A percentile compares a stretch with the other conserved stretches of the same genome.
Evolutionary conservation across 2,888 invertebrate genomes (phyloP).

Genomic region (Drosophila histrio): DNA sequence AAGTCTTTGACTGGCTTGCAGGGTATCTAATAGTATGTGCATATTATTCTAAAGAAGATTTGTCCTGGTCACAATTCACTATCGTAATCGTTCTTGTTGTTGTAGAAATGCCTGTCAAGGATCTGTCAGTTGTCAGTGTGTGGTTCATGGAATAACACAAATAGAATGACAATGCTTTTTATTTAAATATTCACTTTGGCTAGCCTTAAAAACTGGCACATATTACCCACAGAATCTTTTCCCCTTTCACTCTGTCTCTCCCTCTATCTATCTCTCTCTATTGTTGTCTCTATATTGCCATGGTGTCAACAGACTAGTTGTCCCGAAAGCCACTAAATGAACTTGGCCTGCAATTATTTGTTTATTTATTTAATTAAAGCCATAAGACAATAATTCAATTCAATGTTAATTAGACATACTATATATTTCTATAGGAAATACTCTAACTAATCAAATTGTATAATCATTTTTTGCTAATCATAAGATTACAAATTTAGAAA

Average conservation of each 20-base stretch:
- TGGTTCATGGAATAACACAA: slow-evolving; percentile 39
- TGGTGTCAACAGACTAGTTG: background rate
- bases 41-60: slow-evolving; percentile 14
- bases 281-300: background rate
- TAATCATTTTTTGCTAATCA: no score
- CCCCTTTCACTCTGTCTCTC: background rate
- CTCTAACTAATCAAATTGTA: no score
- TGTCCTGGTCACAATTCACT: slow-evolving; percentile 38
- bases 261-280: background rate
- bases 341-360: background rate
- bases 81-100: background rate
- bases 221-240: background rate
- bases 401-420: no score
- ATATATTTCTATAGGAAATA: background rate
- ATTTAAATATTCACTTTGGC: slow-evolving; percentile 28
- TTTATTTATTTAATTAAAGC: background rate
- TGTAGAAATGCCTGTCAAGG: slow-evolving; percentile 9
- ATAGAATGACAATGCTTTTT: slow-evolving; percentile 45
- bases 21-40: background rate
- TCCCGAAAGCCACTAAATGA: background rate
- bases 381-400: background rate
- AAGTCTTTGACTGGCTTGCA: background rate
- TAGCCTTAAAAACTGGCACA: background rate
- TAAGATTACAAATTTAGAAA: no score
- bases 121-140: slow-evolving; percentile 10